Evolutionary conservation across 2,888 invertebrate genomes (phyloP).

Genomic region (Oegoconia quadripuncta): DNA sequence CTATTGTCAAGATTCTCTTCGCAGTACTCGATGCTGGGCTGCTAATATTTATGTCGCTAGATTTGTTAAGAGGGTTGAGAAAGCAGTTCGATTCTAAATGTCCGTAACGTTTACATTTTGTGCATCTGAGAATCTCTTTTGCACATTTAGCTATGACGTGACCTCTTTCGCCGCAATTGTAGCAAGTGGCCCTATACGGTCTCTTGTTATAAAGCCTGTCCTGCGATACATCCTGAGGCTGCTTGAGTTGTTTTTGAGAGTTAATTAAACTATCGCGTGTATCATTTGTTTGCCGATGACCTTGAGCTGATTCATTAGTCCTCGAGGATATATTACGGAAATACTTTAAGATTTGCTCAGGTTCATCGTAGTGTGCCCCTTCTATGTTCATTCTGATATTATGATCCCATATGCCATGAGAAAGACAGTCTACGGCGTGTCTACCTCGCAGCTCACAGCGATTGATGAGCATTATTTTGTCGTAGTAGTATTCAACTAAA

Average conservation of each 20-base stretch:
- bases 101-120: not conserved
- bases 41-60: not conserved
- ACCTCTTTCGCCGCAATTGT: not conserved
- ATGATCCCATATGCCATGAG: conserved; percentile 10
- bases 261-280: too few relatives aligned
- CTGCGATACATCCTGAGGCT: too few relatives aligned
- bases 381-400: conserved; percentile 2
- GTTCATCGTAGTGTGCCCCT: not conserved
- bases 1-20: not conserved
- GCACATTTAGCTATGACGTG: not conserved
- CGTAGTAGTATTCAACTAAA: too few relatives aligned
- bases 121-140: not conserved
- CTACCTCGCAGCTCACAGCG: conserved; percentile 8
- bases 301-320: too few relatives aligned
- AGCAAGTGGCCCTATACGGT: too few relatives aligned
- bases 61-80: not conserved
- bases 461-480: conserved; percentile 13
- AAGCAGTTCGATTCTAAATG: not conserved
- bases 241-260: too few relatives aligned
- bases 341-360: not conserved
- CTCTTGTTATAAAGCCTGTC: too few relatives aligned
- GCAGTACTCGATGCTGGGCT: too few relatives aligned
- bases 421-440: conserved; percentile 11
- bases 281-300: too few relatives aligned
- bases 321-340: not conserved